Conservation (phyloP, 2,888 invertebrate genomes). For the Cephus sareptanus region DNA sequence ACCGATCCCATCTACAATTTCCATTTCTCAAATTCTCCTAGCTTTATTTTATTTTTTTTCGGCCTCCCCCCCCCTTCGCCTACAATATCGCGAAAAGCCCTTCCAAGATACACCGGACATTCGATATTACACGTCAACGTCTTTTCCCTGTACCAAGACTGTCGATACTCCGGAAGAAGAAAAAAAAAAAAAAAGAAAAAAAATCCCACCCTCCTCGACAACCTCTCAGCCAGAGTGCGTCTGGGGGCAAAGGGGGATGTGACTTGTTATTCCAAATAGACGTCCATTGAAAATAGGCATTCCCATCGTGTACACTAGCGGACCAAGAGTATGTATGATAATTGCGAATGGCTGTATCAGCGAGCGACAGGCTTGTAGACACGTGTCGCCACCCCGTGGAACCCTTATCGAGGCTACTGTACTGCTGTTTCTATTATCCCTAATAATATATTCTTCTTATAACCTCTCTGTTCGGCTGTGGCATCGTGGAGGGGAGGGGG, state of each 20-base stretch:
- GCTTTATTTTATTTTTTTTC: not conserved
- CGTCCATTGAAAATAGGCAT: not conserved
- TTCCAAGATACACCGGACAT: not conserved
- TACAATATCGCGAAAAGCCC: not conserved
- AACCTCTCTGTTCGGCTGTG: constrained; percentile 15
- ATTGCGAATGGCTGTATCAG: constrained; percentile 61
- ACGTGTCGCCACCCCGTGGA: constrained; percentile 51
- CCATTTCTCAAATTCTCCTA: not conserved
- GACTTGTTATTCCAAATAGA: not conserved
- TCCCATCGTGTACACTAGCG: not conserved
- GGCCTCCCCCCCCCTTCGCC: not conserved
- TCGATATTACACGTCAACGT: not conserved
- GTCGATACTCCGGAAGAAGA: not conserved
- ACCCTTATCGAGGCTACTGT: constrained; percentile 49
- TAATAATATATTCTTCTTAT: constrained; percentile 64
- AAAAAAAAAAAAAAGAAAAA: not conserved
- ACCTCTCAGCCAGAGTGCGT: not conserved
- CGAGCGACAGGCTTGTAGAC: constrained; percentile 51
- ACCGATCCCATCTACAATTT: not conserved
- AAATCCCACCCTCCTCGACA: not conserved
- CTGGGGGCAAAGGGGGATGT: not conserved
- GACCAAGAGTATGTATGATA: constrained; percentile 40
- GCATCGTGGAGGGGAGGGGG: constrained; percentile 9
- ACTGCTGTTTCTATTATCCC: constrained; percentile 58
- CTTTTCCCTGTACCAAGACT: not conserved